Evolutionary conservation across 2,113 vertebrate genomes (phyloP), one percentile per base, ranked within the genome.

Genomic region (Neoarius graeffei): DNA sequence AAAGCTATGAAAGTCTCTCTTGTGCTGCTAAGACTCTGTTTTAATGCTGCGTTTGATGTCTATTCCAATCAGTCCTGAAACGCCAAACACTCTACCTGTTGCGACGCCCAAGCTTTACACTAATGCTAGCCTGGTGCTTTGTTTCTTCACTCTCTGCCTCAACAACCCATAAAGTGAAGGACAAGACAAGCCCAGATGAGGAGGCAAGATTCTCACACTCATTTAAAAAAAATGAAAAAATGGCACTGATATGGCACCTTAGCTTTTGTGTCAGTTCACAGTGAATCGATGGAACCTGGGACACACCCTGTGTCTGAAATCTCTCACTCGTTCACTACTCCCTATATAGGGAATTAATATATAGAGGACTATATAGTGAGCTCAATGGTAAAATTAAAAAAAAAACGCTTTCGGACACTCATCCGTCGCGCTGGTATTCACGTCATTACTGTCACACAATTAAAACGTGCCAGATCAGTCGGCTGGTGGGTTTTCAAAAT

Each of bases 1-100:
- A 81, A 88, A 83, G 88, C 90, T 91, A 87, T 91, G 89, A 76
- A 91, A 93, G 92, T 94, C 92, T 91, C 92, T 92, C 91, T 81
- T 89, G 88, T 89, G 80, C 89, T 83, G 57, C 54, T 77, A 57
- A 74, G 83, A 77, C 85, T 86, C 59, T 82, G 87, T 88, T 88
- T 91, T 89, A 84, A 88, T 88, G 88, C 90, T 87, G 85, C 77
- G 91, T 91, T 92, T 92, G 30, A 84, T 92, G 91, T 93, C 91
- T 71, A 76, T 91, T 83, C 83, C 15, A 35, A 89, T 85, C 82
- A 89, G 81, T 76, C 6, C 17, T 66, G 83, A 88, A 83, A 83
- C 59, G 48, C 81, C 90, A 60, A 23, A 79, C 83, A 74, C 64
- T 66, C 11, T 85, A 86, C 88, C 88, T 89, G 88, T 89, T 84